Conservation (phyloP, 2,113 vertebrate species). For the Muntiacus muntjak region DNA sequence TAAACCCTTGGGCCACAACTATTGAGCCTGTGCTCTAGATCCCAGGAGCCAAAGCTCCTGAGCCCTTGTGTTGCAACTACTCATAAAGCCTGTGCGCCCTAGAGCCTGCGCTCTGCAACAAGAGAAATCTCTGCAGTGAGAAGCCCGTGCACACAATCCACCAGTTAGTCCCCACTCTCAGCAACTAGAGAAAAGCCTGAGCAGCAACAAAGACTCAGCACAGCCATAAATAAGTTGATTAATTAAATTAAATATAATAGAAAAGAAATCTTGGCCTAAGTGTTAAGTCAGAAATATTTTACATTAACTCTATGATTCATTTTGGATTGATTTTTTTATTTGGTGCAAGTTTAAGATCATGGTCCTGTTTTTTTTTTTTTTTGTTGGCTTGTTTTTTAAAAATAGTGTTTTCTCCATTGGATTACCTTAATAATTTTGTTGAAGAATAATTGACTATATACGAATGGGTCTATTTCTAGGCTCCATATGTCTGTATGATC, state of each 20-base stretch:
- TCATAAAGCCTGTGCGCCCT: neutral
- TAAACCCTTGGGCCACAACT: neutral
- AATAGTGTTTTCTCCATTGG: neutral
- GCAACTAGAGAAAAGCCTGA: neutral
- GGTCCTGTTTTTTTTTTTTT: neutral
- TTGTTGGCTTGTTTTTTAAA: neutral
- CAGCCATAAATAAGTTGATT: neutral
- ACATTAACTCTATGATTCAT: neutral
- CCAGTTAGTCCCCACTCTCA: neutral
- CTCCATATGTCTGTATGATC: neutral
- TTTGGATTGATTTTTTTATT: neutral
- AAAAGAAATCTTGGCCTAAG: neutral
- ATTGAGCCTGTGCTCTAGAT: neutral
- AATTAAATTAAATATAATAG: neutral
- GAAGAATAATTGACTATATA: neutral
- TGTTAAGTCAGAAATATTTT: neutral
- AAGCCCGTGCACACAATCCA: neutral
- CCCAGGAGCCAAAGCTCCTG: neutral
- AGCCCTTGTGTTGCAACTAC: neutral
- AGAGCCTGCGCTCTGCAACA: neutral
- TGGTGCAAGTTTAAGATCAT: neutral
- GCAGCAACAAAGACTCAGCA: neutral
- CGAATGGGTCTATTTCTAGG: neutral
- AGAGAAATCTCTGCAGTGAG: neutral
- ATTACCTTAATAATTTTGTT: neutral